These are phyloP conservation scores for Sipha flava DNA, from an alignment of 1,140 invertebrate species.

Conservation along the genomic window DNA sequence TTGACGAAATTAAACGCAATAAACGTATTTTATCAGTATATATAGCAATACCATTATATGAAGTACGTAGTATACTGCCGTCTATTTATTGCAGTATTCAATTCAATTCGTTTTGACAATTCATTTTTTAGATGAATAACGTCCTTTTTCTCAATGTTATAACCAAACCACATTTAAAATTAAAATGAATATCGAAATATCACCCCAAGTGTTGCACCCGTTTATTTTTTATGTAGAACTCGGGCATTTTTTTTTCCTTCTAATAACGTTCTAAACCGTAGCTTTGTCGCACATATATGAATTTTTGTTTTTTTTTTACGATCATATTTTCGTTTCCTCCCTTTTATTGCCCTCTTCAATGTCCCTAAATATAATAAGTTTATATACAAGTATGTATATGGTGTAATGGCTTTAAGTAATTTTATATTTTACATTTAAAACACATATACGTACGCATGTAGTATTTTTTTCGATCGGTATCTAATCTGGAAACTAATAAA, in stretches of 20 bases:
- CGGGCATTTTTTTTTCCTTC: not conserved
- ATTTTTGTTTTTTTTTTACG: constrained; percentile 27
- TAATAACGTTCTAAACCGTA: constrained; percentile 1
- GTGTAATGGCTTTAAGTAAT: not conserved
- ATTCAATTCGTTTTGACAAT: not conserved
- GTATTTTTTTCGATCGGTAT: not conserved
- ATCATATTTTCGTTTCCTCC: not conserved
- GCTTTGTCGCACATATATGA: not conserved
- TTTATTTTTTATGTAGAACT: not conserved
- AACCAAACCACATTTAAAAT: not conserved
- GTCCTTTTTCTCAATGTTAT: not conserved
- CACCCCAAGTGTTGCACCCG: not conserved
- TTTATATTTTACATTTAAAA: not conserved
- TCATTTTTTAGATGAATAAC: not conserved
- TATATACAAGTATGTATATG: too few relatives aligned
- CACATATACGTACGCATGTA: not conserved
- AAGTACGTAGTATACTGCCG: too few relatives aligned
- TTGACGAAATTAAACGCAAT: too few relatives aligned
- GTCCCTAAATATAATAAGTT: not conserved
- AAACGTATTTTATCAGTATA: too few relatives aligned
- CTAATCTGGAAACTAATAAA: constrained; percentile 25
- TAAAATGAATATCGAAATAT: not conserved
- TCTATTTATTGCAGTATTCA: not conserved
- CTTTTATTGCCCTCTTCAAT: not conserved
- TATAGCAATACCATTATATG: too few relatives aligned